Conservation (phyloP, 92 coral and sea anemone species). For the Umimayanthus chanpuru region DNA sequence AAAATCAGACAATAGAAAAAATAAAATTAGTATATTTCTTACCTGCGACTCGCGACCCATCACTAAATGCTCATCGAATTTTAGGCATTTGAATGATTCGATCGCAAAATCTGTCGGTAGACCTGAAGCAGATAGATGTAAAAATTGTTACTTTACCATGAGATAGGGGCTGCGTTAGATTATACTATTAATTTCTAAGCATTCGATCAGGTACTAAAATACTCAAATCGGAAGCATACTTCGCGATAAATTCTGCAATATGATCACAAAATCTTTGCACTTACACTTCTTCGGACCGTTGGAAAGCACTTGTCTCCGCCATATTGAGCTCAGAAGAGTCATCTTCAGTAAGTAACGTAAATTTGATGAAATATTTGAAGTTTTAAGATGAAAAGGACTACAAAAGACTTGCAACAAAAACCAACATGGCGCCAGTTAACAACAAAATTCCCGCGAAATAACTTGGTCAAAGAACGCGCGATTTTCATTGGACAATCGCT, state of each 20-base stretch:
- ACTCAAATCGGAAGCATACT: too few relatives aligned
- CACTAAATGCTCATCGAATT: conserved; percentile 83
- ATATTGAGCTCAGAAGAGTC: conserved; percentile 61
- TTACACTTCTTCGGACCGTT: conserved; percentile 54
- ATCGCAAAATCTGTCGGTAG: conserved; percentile 84
- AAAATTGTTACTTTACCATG: background rate
- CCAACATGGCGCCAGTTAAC: conserved; percentile 2
- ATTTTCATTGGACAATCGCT: conserved; percentile 60
- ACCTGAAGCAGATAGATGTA: conserved; percentile 28
- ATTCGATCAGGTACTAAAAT: background rate
- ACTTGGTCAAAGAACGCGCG: conserved; percentile 74
- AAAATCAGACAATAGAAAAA: too few relatives aligned
- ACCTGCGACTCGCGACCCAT: conserved; percentile 68
- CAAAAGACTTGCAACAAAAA: background rate
- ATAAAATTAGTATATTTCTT: background rate
- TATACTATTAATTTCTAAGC: background rate
- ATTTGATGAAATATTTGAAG: conserved; percentile 41
- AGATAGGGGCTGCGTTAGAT: background rate
- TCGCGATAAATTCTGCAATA: background rate
- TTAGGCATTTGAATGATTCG: conserved; percentile 77
- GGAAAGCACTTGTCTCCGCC: conserved; percentile 68
- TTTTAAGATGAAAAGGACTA: background rate
- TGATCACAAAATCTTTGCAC: conserved; percentile 28
- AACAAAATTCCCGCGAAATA: conserved; percentile 74
- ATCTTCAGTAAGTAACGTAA: background rate